Conservation (phyloP, 2,888 invertebrate genomes). For the Lordiphosa andalusiaca region DNA sequence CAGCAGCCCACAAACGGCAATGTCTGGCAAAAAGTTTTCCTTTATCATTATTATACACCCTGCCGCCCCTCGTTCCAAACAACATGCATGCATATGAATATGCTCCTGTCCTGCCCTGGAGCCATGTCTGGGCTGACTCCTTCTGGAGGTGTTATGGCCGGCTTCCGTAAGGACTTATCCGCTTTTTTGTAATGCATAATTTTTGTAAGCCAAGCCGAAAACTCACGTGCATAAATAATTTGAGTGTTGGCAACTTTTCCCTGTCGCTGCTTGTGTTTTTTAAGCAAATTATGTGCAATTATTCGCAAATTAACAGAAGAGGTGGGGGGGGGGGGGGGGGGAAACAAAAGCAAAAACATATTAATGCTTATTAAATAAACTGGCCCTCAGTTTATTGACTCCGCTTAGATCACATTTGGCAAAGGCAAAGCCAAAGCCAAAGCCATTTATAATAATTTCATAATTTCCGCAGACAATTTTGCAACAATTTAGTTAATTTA, state of each 20-base stretch:
- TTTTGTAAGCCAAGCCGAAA: constrained; percentile 42
- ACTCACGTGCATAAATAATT: constrained; percentile 67
- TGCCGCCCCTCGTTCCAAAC: no score
- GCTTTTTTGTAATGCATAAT: constrained; percentile 73
- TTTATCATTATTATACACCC: constrained; percentile 59
- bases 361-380: constrained; percentile 65
- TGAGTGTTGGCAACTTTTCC: constrained; percentile 36
- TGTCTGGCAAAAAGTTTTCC: constrained; percentile 68
- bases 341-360: constrained; percentile 17
- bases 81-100: constrained; percentile 72
- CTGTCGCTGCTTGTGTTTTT: constrained; percentile 37
- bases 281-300: constrained; percentile 64
- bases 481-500: constrained; percentile 73
- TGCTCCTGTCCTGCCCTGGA: constrained; percentile 43
- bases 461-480: constrained; percentile 68
- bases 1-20: constrained; percentile 27
- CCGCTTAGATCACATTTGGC: constrained; percentile 50
- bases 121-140: constrained; percentile 23
- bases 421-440: constrained; percentile 2
- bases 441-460: constrained; percentile 68
- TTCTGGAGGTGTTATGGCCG: constrained; percentile 69
- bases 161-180: constrained; percentile 75
- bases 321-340: no score
- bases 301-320: constrained; percentile 62
- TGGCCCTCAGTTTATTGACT: constrained; percentile 62